phyloP scores from a whole-genome alignment of 2,888 invertebrate genomes.

The Adelphocoris suturalis region DNA sequence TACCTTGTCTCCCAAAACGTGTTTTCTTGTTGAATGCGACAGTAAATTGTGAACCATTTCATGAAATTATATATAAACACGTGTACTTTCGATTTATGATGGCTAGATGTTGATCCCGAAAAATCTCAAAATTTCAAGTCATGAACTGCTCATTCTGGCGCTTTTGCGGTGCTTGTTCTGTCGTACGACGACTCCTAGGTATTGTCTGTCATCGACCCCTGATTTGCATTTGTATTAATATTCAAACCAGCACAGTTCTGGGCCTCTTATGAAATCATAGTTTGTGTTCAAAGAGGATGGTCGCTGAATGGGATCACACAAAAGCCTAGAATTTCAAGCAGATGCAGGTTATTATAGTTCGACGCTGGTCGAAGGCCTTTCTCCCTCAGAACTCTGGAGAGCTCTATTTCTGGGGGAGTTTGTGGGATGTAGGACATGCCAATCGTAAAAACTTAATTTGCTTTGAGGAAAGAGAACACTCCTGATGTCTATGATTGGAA shows the following conservation, averaged over 20 bases:
- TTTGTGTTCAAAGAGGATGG: slow-evolving; percentile 25
- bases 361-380: slow-evolving; percentile 2
- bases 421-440: not conserved
- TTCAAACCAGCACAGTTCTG: slow-evolving; percentile 3
- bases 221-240: slow-evolving; percentile 59
- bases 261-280: slow-evolving; percentile 50
- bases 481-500: not conserved
- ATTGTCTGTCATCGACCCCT: slow-evolving; percentile 44
- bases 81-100: not conserved
- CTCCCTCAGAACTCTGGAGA: not conserved
- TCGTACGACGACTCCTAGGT: not conserved
- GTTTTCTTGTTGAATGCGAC: too few relatives aligned
- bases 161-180: not conserved
- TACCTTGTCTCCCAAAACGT: too few relatives aligned
- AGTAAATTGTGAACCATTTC: too few relatives aligned
- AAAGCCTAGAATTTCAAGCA: slow-evolving; percentile 31
- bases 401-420: not conserved
- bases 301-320: slow-evolving; percentile 34
- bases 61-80: too few relatives aligned
- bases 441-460: slow-evolving; percentile 7
- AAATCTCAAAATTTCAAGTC: not conserved
- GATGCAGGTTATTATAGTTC: slow-evolving; percentile 15
- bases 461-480: not conserved
- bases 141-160: not conserved
- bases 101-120: not conserved